Evolutionary conservation across 2,888 invertebrate genomes (phyloP), one percentile per base, ranked within the genome.

Genomic region (Bellardia pandia): DNA sequence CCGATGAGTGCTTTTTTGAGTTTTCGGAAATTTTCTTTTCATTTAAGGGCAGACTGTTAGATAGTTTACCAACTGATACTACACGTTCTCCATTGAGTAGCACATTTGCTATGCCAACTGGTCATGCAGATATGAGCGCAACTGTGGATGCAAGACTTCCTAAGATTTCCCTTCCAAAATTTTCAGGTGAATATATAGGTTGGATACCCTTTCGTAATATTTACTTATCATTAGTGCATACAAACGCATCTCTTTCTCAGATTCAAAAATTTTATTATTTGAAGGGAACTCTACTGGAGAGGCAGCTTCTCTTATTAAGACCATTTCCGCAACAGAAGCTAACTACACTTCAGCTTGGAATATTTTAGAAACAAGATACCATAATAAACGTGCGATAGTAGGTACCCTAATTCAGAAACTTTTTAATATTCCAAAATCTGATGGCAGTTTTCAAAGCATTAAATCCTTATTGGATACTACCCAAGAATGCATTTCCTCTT

Each of bases 261-360:
- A 37, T 40, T n/a, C 62, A 62, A 62, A 62, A 62, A 40, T 62
- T 62, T 40, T 62, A 62, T 40, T 62, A 62, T 37, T 40, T 62
- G 1, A 62, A 62, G 5, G 62, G 62, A 37, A 62, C 37, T 14
- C 62, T 62, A n/a, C n/a, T 62, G 62, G 62, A 6, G 40, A 62
- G n/a, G 62, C 62, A n/a, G 62, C 40, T 11, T 40, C 8, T 40
- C n/a, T 62, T 13, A 37, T 62, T n/a, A 62, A 40, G 37, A 62
- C 62, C n/a, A 62, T 62, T 69, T 83, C 71, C 4, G 60, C 69
- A 13, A 76, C 83, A 48, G 83, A 60, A 7, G 60, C 83, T n/a
- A 79, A 79, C 37, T 79, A 81, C 14, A 56, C 53, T 23, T 66
- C 75, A 13, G 81, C 74, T 13, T 82, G 82, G 69, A 37, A 58